A percentile compares a stretch with the other conserved stretches of the same genome.
phyloP scores from a whole-genome alignment of 2,113 vertebrate genomes.

The Podarcis cretensis region DNA sequence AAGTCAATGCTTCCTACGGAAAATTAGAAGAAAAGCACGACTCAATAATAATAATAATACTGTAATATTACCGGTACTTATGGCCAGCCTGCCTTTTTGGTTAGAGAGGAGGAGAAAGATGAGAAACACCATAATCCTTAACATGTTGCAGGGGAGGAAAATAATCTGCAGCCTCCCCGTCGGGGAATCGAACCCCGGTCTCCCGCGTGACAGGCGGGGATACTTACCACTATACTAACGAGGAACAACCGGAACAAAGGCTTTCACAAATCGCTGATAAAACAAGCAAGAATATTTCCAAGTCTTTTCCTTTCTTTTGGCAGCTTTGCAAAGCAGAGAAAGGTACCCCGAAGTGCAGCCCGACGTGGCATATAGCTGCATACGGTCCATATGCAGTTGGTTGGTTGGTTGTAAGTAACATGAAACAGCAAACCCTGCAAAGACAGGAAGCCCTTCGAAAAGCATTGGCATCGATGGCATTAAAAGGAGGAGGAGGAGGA shows the following conservation, averaged over 20 bases:
- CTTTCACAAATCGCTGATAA: not conserved
- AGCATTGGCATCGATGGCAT: no score
- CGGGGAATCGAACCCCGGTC: conserved; percentile 26
- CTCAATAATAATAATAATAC: no score
- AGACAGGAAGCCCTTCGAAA: no score
- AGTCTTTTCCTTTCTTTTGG: fast-evolving
- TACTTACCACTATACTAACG: conserved; percentile 67
- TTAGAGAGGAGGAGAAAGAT: no score
- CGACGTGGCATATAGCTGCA: not conserved
- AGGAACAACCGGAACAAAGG: not conserved
- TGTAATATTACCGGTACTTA: no score
- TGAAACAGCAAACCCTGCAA: no score
- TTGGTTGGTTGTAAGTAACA: no score
- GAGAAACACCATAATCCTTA: no score
- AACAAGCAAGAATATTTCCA: not conserved
- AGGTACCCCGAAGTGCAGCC: not conserved
- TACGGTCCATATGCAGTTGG: no score
- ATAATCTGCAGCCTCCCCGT: not conserved
- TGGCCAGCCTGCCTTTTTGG: no score
- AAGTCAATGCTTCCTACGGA: not conserved
- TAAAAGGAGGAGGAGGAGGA: no score
- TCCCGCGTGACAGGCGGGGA: conserved; percentile 69
- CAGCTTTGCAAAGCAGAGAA: not conserved
- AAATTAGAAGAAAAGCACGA: not conserved
- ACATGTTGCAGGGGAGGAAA: no score